A percentile compares a stretch with the other conserved stretches of the same genome.
Evolutionary conservation across 1,140 invertebrate genomes (phyloP).

Genomic region (Phthorimaea operculella): DNA sequence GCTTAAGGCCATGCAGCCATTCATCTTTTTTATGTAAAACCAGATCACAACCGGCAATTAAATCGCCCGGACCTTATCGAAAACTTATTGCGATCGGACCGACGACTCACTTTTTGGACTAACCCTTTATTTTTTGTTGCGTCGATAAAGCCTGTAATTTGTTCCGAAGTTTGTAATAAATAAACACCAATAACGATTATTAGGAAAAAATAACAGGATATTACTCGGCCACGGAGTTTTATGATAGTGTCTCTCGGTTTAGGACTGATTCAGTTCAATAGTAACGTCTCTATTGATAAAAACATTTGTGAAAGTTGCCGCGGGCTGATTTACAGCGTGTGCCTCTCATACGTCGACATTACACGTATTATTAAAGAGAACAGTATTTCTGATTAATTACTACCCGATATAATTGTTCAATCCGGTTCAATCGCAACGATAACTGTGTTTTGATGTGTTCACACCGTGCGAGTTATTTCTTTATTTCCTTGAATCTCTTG

Average conservation of each 20-base stretch:
- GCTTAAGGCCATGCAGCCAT: slow-evolving; percentile 55
- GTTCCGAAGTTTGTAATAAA: slow-evolving; percentile 63
- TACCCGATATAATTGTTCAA: slow-evolving; percentile 42
- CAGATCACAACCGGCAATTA: slow-evolving; percentile 67
- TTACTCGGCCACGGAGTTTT: slow-evolving; percentile 50
- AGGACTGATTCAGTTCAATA: slow-evolving; percentile 44
- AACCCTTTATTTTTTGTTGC: slow-evolving; percentile 61
- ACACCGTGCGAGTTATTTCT: slow-evolving; percentile 42
- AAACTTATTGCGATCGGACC: slow-evolving; percentile 66
- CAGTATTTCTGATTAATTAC: slow-evolving; percentile 52
- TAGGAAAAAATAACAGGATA: slow-evolving; percentile 67
- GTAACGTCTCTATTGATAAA: slow-evolving; percentile 62
- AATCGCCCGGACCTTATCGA: slow-evolving; percentile 65
- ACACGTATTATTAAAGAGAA: slow-evolving; percentile 55
- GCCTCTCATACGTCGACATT: slow-evolving; percentile 42
- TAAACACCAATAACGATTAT: slow-evolving; percentile 68
- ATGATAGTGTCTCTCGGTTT: slow-evolving; percentile 42
- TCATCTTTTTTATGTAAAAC: slow-evolving; percentile 67
- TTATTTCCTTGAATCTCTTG: slow-evolving; percentile 28
- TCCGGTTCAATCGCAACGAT: slow-evolving; percentile 32
- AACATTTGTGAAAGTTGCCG: slow-evolving; percentile 55
- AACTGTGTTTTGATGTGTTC: slow-evolving; percentile 40
- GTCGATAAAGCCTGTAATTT: slow-evolving; percentile 66
- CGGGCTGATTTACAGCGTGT: slow-evolving; percentile 52
- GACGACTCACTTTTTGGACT: slow-evolving; percentile 66